A percentile compares a stretch with the other conserved stretches of the same genome.
Conservation (phyloP, 1,140 invertebrate species). For the Myzus persicae region DNA sequence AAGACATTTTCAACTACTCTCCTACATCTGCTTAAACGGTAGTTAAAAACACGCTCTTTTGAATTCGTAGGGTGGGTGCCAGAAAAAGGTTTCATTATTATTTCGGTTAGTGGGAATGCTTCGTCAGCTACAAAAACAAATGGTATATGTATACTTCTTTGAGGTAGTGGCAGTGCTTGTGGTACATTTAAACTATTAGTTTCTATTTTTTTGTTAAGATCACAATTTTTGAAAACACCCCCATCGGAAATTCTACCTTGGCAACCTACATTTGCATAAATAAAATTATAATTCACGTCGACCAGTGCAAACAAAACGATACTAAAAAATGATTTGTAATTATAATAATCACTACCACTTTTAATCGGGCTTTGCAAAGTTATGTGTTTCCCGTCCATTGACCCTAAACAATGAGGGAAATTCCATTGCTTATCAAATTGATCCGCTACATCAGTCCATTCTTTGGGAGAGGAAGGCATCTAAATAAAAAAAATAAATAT, state of each 20-base stretch:
- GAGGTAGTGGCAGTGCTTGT: background rate
- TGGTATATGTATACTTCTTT: background rate
- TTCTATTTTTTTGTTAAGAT: constrained; percentile 61
- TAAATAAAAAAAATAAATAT: constrained; percentile 27
- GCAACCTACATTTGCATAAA: constrained; percentile 59
- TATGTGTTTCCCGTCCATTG: constrained; percentile 65
- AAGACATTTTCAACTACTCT: constrained; percentile 68
- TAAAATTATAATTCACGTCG: constrained; percentile 51
- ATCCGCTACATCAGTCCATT: constrained; percentile 63
- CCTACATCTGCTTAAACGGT: constrained; percentile 64
- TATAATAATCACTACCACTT: constrained; percentile 60
- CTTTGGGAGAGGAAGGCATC: constrained; percentile 61
- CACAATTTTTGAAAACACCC: constrained; percentile 63
- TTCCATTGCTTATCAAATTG: constrained; percentile 61
- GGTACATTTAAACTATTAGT: constrained; percentile 57
- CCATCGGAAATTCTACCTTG: constrained; percentile 63
- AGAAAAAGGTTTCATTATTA: constrained; percentile 67
- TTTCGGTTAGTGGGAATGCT: constrained; percentile 65
- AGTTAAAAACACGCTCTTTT: constrained; percentile 64
- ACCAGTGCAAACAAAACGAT: no score
- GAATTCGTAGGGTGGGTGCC: constrained; percentile 65
- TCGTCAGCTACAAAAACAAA: constrained; percentile 66
- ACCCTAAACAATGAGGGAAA: constrained; percentile 63
- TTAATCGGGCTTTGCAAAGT: constrained; percentile 63
- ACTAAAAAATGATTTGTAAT: no score